phyloP scores from a whole-genome alignment of 2,888 invertebrate genomes.

The Strigamia transsilvanica region DNA sequence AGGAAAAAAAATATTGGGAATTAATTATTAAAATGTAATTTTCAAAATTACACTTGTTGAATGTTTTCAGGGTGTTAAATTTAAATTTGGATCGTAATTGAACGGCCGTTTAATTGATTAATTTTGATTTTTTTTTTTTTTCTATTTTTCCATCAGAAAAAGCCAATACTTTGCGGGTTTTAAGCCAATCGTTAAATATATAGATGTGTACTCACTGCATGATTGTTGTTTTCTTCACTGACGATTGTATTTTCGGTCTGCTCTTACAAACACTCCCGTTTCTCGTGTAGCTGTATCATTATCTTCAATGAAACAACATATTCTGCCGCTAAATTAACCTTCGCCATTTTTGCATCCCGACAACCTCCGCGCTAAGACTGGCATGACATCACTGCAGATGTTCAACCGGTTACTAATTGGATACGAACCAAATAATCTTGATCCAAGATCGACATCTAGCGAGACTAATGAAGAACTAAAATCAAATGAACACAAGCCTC shows the following conservation, averaged over 20 bases:
- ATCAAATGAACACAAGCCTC: too few relatives aligned
- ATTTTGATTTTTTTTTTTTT: constrained; percentile 12
- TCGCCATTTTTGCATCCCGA: constrained; percentile 21
- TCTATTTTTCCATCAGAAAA: neutral
- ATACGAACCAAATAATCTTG: too few relatives aligned
- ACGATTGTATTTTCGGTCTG: neutral
- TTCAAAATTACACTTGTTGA: too few relatives aligned
- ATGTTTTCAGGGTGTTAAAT: too few relatives aligned
- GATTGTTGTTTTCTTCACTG: neutral
- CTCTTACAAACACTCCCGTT: neutral
- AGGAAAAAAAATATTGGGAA: too few relatives aligned
- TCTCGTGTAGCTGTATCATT: neutral
- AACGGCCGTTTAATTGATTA: neutral
- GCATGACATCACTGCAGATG: constrained; percentile 23
- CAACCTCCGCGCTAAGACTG: neutral
- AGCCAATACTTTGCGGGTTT: too few relatives aligned
- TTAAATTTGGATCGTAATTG: neutral
- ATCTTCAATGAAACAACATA: neutral
- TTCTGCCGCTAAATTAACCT: neutral
- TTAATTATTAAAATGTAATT: too few relatives aligned
- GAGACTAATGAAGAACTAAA: too few relatives aligned
- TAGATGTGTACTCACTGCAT: neutral
- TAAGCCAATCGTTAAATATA: neutral
- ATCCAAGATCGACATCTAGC: too few relatives aligned
- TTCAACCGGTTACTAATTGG: neutral